Evolutionary conservation across 2,888 invertebrate species (phyloP).

Genomic region (Chloroclysta siterata): DNA sequence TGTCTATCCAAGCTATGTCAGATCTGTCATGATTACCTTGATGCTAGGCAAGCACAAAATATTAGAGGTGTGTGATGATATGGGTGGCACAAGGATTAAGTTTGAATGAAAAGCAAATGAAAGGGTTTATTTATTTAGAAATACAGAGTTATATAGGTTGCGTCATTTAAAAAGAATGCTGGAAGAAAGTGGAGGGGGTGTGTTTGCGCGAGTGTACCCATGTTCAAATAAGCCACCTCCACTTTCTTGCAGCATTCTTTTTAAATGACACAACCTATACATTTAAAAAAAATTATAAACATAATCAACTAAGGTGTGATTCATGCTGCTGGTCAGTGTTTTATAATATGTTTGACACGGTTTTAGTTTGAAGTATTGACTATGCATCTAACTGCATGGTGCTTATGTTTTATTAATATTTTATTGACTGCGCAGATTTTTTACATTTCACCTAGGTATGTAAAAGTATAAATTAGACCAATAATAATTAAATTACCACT

Average conservation of each 20-base stretch:
- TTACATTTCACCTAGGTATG: neutral
- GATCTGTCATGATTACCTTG: neutral
- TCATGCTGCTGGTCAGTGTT: neutral
- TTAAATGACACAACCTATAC: too few relatives aligned
- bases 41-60: neutral
- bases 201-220: too few relatives aligned
- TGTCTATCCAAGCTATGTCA: neutral
- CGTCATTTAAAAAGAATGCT: too few relatives aligned
- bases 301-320: neutral
- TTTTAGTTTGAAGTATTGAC: neutral
- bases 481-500: neutral
- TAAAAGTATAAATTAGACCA: too few relatives aligned
- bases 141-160: too few relatives aligned
- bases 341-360: neutral
- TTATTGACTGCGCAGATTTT: neutral
- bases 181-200: too few relatives aligned
- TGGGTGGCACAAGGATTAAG: neutral
- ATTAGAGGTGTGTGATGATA: neutral
- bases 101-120: too few relatives aligned
- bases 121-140: too few relatives aligned
- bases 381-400: neutral
- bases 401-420: too few relatives aligned
- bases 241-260: too few relatives aligned
- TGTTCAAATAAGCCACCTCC: too few relatives aligned
- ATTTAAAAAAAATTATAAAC: too few relatives aligned